Base-by-base conservation (phyloP, 1,140 invertebrate genomes). In the Amphibalanus amphitrite region DNA sequence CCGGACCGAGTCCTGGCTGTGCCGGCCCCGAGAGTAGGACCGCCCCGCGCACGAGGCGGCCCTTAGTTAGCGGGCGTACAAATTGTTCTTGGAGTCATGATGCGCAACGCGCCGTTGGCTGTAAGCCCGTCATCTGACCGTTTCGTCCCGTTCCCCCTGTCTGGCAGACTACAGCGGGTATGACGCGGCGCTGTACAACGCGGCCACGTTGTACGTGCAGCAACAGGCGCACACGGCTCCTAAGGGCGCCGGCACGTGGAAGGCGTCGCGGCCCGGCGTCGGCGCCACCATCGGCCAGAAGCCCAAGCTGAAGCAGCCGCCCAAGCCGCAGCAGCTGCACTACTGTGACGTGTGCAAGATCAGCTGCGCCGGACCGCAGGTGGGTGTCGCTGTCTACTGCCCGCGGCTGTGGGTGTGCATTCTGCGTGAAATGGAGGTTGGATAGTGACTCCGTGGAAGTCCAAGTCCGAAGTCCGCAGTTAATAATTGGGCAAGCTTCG, bases 261-360 rank as follows among this genome's bases (percentile, higher is more conserved):
- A 69, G 72, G 71, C 59, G 40, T 8, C 28, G 67, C 70, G 25
- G 69, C 67, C 64, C 64, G 64, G 64, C 26, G 64, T 23, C 64
- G 64, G 64, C 26, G 64, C 10, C 64, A 25, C 23, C 64, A 38
- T 38, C 23, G 75, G 73, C 73, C 86, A 85, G 79, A 83, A 82
- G 74, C 86, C 86, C 79, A 81, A 88, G 71, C 84, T 88, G 0
- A 92, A 92, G 80, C 87, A 88, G 25, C 88, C 90, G 25, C 91
- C 91, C 0, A 93, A 93, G 76, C 90, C 91, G 25, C 92, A 94
- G 78, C 91, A 94, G 78, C 82, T 95, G 69, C 92, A 95, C 81
- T 96, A 95, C 80, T 96, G 93, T 79, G 93, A 97, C 81, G 92
- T 97, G 6, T 98, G 96, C 81, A 97, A 97, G 79, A 98, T 98